Evolutionary conservation across 2,113 vertebrate genomes (phyloP).

Genomic region (Centrocercus urophasianus): DNA sequence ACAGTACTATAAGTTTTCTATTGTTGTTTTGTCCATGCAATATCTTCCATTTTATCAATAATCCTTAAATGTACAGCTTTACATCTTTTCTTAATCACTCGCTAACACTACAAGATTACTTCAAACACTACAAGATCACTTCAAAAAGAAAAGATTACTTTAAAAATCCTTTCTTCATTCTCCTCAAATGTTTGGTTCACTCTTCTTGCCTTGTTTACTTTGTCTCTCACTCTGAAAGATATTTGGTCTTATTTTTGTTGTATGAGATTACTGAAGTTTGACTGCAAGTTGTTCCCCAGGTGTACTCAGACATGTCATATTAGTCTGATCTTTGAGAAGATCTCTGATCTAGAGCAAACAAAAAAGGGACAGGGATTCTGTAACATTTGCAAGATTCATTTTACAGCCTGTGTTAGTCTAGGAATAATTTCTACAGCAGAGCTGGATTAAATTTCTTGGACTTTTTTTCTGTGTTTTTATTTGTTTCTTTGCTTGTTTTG

Average conservation of each 20-base stretch:
- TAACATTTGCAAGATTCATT: neutral
- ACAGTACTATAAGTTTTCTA: conserved; percentile 7
- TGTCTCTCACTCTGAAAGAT: neutral
- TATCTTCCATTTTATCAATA: conserved; percentile 23
- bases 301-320: neutral
- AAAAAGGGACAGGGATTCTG: neutral
- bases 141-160: too few species aligned
- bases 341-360: neutral
- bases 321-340: neutral
- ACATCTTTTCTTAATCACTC: neutral
- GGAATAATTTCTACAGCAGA: neutral
- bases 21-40: neutral
- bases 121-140: neutral
- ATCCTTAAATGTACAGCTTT: neutral
- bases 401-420: neutral
- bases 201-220: neutral
- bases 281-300: neutral
- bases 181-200: neutral
- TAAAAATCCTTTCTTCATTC: neutral
- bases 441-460: neutral
- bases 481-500: too few species aligned
- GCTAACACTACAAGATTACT: neutral
- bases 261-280: neutral
- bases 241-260: neutral
- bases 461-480: too few species aligned